Evolutionary conservation across 2,888 invertebrate species (phyloP), one percentile per base, ranked within the genome.

Genomic region (Palloptera scutellata): DNA sequence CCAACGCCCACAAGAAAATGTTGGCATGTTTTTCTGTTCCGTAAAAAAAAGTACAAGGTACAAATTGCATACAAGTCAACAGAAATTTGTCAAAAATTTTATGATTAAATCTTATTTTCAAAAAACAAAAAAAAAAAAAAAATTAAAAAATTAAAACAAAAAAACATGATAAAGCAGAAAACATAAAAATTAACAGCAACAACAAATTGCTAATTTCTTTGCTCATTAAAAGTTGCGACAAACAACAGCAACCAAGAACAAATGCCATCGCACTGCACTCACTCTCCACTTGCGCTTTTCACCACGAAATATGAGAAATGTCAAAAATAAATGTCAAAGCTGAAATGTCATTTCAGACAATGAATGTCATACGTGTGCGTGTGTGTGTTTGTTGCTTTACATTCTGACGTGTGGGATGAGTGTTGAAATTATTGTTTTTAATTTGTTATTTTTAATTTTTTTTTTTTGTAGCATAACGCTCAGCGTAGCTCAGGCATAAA

Each of bases 391-490:
- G 30, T 13, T 12, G 19, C 17, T 54, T 17, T 15, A 17, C 66
- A 64, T 61, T 68, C 66, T 70, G 70, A 70, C 63, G 68, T 68
- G 66, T 68, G 74, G 67, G 69, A 73, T 71, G 72, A 71, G 72
- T 73, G 74, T 70, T 70, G 70, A 75, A 74, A 72, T 72, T 73
- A 72, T 74, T 73, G 71, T 71, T 71, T 72, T 74, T 71, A 72
- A 74, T 74, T 69, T 64, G 67, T 72, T 71, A 68, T 60, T 55
- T 13, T 65, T 64, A 41, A 51, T 54, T 15, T 51, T 55, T 61
- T 61, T 41, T 40, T 62, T 42, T 61, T 64, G 19, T 61, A 20
- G 11, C 45, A 40, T 12, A 15, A n/a, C 41, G 52, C 20, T 3
- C 19, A 43, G 19, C 42, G 52, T 6, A 12, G 30, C 48, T 19